A percentile compares a stretch with the other conserved stretches of the same genome.
These are phyloP conservation scores for Nemoura dubitans DNA, from an alignment of 2,888 invertebrate species.

Conservation along the genomic window DNA sequence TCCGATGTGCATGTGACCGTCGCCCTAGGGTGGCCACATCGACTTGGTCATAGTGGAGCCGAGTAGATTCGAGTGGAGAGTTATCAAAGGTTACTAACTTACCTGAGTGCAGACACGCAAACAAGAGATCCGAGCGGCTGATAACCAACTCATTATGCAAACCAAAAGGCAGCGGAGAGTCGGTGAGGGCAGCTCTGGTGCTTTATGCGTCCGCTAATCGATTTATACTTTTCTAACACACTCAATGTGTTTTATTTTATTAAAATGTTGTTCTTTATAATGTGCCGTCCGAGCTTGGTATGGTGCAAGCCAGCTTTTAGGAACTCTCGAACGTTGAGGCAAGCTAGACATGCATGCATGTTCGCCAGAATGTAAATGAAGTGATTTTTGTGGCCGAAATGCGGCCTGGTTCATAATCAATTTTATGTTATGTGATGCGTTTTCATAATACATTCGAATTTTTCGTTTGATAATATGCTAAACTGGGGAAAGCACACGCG, in stretches of 20 bases:
- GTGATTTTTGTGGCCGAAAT: slow-evolving; percentile 13
- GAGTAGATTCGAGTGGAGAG: neutral
- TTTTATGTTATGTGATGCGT: slow-evolving; percentile 38
- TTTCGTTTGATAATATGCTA: slow-evolving; percentile 32
- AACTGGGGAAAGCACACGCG: slow-evolving; percentile 28
- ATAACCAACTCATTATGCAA: neutral
- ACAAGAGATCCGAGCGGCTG: neutral
- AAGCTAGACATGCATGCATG: slow-evolving; percentile 15
- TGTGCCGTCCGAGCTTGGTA: neutral
- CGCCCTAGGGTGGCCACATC: too few relatives aligned
- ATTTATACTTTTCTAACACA: neutral
- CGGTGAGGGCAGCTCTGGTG: neutral
- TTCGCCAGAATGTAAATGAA: slow-evolving; percentile 25
- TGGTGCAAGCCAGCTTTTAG: neutral
- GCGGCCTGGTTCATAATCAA: slow-evolving; percentile 25
- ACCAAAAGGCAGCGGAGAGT: neutral
- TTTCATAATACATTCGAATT: slow-evolving; percentile 34
- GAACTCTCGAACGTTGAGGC: slow-evolving; percentile 9
- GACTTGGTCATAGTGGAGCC: too few relatives aligned
- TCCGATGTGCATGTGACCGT: neutral
- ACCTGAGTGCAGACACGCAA: neutral
- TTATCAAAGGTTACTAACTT: slow-evolving; percentile 7
- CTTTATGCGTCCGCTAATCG: neutral
- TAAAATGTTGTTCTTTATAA: slow-evolving; percentile 7
- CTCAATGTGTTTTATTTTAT: neutral